phyloP scores from a whole-genome alignment of 2,888 invertebrate species.

The Galeruca laticollis region DNA sequence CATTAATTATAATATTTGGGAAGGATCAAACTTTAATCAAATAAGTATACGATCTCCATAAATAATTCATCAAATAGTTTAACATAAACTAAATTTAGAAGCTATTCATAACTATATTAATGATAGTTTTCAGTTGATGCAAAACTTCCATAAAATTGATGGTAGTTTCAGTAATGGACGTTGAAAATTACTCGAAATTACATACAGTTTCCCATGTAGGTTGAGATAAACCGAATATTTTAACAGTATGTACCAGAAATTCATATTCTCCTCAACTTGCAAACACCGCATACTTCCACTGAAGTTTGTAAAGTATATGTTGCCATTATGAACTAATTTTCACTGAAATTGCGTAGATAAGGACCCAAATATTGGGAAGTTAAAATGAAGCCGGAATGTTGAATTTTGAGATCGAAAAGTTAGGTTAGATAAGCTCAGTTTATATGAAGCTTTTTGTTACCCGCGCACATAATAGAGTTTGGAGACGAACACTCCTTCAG shows the following conservation, averaged over 20 bases:
- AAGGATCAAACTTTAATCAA: too few species aligned
- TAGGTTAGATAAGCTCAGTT: conserved; percentile 5
- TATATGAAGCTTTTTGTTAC: conserved; percentile 7
- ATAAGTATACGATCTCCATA: too few species aligned
- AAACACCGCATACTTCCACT: background rate
- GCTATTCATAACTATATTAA: too few species aligned
- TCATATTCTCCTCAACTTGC: conserved; percentile 1
- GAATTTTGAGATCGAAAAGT: conserved; percentile 9
- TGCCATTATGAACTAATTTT: conserved; percentile 19
- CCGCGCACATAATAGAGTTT: background rate
- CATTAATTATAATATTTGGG: too few species aligned
- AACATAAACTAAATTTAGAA: too few species aligned
- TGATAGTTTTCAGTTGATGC: too few species aligned
- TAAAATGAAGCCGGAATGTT: conserved; percentile 2
- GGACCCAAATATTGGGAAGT: conserved; percentile 5
- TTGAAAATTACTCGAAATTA: background rate
- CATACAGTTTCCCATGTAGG: background rate
- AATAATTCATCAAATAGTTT: too few species aligned
- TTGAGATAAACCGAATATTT: background rate
- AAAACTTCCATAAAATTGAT: background rate
- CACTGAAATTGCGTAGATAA: conserved; percentile 9
- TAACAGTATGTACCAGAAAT: background rate
- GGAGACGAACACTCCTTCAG: background rate
- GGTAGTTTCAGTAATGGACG: background rate
- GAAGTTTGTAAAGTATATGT: conserved; percentile 18